A percentile compares a stretch with the other conserved stretches of the same genome.
phyloP scores from a whole-genome alignment of 1,140 invertebrate species.

The Medauroidea extradentata region DNA sequence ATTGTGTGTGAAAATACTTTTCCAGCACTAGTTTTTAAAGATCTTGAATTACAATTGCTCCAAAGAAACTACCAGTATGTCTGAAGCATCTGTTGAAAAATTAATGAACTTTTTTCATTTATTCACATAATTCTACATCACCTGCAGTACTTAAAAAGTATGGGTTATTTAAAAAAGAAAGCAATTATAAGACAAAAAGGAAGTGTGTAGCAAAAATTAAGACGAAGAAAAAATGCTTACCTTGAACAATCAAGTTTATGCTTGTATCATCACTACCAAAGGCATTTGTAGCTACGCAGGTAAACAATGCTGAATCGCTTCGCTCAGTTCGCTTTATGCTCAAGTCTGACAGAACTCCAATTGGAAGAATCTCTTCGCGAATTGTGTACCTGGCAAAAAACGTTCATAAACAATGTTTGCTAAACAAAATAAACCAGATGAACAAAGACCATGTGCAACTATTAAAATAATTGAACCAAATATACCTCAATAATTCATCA shows the following conservation, averaged over 20 bases:
- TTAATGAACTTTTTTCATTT: no score
- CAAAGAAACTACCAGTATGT: no score
- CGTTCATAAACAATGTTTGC: no score
- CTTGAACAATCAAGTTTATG: conserved; percentile 93
- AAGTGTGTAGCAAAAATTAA: conserved; percentile 5
- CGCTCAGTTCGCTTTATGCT: conserved; percentile 86
- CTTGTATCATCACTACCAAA: conserved; percentile 94
- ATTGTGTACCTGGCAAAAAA: conserved; percentile 74
- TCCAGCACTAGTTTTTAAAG: no score
- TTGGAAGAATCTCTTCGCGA: conserved; percentile 80
- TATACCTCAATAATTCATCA: no score
- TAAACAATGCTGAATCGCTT: conserved; percentile 88
- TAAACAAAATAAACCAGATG: no score
- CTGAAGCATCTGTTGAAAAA: no score
- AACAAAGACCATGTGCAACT: no score
- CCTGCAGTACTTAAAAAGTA: neutral
- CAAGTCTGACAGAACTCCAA: conserved; percentile 81
- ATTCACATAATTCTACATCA: no score
- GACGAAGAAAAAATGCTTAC: conserved; percentile 42
- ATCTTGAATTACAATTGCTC: no score
- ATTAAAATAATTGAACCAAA: no score
- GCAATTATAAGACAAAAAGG: conserved; percentile 4
- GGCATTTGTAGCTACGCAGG: conserved; percentile 90
- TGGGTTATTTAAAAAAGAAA: neutral
- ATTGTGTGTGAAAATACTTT: no score